Evolutionary conservation across 2,888 invertebrate genomes (phyloP).

Genomic region (Zaprionus bogoriensis): DNA sequence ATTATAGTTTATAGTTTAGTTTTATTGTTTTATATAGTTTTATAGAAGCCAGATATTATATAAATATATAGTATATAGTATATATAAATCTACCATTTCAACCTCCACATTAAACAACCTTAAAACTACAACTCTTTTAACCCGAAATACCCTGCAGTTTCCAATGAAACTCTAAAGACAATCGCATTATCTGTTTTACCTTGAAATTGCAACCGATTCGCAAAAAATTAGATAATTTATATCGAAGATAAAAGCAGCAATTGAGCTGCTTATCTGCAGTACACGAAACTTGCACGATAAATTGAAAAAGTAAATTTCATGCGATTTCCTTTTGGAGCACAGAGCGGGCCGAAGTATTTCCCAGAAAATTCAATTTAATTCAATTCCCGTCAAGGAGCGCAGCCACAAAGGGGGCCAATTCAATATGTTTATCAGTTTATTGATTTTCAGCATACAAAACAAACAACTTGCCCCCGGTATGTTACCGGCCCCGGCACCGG

Average conservation of each 20-base stretch:
- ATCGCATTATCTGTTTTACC: neutral
- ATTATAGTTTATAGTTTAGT: too few relatives aligned
- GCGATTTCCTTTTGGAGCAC: constrained; percentile 7
- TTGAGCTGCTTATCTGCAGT: constrained; percentile 10
- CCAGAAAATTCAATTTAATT: constrained; percentile 49
- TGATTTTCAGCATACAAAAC: constrained; percentile 56
- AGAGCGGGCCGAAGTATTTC: constrained; percentile 11
- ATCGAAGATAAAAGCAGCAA: neutral
- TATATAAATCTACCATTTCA: too few relatives aligned
- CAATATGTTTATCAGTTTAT: constrained; percentile 71
- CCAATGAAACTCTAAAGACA: too few relatives aligned
- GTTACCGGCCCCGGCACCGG: too few relatives aligned
- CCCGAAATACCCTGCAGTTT: too few relatives aligned
- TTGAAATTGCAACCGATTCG: neutral
- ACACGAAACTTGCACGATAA: constrained; percentile 18
- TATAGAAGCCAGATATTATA: too few relatives aligned
- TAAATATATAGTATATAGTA: too few relatives aligned
- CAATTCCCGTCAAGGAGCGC: constrained; percentile 22
- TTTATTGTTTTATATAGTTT: too few relatives aligned
- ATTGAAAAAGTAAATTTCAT: constrained; percentile 46
- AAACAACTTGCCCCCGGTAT: constrained; percentile 31
- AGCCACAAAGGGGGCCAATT: constrained; percentile 29
- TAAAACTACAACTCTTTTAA: too few relatives aligned
- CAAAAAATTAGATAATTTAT: neutral
- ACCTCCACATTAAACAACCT: too few relatives aligned